phyloP scores from a whole-genome alignment of 1,140 invertebrate species.

The Rhizoglyphus robini region DNA sequence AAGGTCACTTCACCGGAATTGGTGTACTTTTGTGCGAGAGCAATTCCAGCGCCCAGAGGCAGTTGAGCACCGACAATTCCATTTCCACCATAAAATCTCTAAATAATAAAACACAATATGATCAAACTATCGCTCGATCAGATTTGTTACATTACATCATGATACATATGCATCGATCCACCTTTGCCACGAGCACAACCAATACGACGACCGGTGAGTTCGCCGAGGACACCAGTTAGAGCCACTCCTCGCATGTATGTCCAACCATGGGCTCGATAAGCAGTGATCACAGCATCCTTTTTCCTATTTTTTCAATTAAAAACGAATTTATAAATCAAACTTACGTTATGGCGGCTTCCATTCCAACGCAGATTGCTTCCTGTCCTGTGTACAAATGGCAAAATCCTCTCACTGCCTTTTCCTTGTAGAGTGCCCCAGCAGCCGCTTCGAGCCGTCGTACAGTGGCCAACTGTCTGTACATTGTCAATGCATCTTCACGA shows the following conservation, averaged over 20 bases:
- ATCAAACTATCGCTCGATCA: neutral
- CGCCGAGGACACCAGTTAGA: slow-evolving; percentile 60
- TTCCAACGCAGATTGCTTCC: slow-evolving; percentile 70
- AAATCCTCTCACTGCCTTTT: slow-evolving; percentile 89
- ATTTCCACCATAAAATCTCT: slow-evolving; percentile 91
- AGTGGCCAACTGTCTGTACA: slow-evolving; percentile 69
- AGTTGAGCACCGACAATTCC: slow-evolving; percentile 98
- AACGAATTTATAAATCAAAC: neutral
- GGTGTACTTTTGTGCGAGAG: slow-evolving; percentile 78
- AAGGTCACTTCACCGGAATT: slow-evolving; percentile 61
- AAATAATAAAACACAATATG: neutral
- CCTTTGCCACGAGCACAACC: slow-evolving; percentile 73
- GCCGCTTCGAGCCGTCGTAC: slow-evolving; percentile 82
- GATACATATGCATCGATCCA: slow-evolving; percentile 82
- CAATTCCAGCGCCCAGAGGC: slow-evolving; percentile 83
- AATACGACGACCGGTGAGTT: slow-evolving; percentile 69
- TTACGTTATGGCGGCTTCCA: slow-evolving; percentile 58
- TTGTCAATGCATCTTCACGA: slow-evolving; percentile 65
- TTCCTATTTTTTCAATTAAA: slow-evolving; percentile 28
- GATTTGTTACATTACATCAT: neutral
- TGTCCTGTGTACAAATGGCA: slow-evolving; percentile 94
- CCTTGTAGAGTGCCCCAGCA: slow-evolving; percentile 84
- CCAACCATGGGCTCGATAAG: too few relatives aligned
- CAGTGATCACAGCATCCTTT: slow-evolving; percentile 82
- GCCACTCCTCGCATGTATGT: slow-evolving; percentile 77